These are phyloP conservation scores for Brachyhypopomus occidentalis DNA, from an alignment of 2,113 vertebrate species.

Conservation along the genomic window DNA sequence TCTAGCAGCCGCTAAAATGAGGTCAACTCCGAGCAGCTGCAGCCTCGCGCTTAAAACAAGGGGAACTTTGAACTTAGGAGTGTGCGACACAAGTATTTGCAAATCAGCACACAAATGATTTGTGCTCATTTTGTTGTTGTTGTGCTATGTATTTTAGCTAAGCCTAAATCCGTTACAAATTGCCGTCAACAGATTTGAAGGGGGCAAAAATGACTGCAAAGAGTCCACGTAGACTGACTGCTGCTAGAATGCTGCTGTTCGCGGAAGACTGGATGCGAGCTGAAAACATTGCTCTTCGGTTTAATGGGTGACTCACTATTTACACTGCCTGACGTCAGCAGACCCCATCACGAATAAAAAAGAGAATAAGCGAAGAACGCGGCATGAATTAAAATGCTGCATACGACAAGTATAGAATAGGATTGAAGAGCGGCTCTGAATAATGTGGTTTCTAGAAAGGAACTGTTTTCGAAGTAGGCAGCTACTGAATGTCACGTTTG, in stretches of 20 bases:
- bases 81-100: not conserved
- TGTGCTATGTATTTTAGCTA: not conserved
- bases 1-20: slow-evolving; percentile 82
- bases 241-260: not conserved
- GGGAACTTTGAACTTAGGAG: slow-evolving; percentile 48
- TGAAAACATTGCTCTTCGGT: not conserved
- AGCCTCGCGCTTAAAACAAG: slow-evolving; percentile 65
- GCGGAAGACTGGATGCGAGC: not conserved
- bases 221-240: not conserved
- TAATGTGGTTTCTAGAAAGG: too few species aligned
- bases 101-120: not conserved
- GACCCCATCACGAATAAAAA: not conserved
- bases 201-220: not conserved
- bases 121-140: not conserved
- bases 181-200: not conserved
- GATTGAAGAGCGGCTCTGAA: not conserved
- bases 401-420: not conserved
- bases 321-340: slow-evolving; percentile 33
- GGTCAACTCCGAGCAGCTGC: slow-evolving; percentile 75
- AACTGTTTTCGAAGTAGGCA: too few species aligned
- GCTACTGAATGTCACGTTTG: slow-evolving; percentile 8
- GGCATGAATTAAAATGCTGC: not conserved
- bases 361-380: not conserved
- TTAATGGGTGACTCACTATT: slow-evolving; percentile 39
- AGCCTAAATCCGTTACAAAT: too few species aligned